Evolutionary conservation across 2,113 vertebrate species (phyloP).

Genomic region (Thunnus thynnus): DNA sequence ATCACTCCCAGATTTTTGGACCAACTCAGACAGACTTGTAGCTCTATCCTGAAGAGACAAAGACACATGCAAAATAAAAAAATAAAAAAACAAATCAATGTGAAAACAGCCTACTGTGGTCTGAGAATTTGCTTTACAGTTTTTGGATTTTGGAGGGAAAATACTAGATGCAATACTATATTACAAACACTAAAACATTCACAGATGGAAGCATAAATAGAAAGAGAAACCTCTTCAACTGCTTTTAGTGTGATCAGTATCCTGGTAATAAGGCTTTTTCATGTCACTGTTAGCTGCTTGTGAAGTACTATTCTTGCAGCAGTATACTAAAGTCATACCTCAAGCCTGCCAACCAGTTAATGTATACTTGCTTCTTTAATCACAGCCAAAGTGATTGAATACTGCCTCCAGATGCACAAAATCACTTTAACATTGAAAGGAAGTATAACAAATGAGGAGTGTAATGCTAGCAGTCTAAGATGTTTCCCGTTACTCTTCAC

Average conservation of each 20-base stretch:
- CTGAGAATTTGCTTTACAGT: neutral
- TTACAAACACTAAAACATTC: neutral
- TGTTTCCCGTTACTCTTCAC: constrained; percentile 1
- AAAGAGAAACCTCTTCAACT: neutral
- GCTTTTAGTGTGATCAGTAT: neutral
- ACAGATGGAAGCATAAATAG: neutral
- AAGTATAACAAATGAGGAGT: constrained; percentile 14
- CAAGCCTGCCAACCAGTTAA: constrained; percentile 24
- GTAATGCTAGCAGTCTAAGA: neutral
- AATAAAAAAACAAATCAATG: neutral
- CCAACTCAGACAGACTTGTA: constrained; percentile 21
- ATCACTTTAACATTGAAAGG: constrained; percentile 17
- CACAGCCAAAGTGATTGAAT: constrained; percentile 27
- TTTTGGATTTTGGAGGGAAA: neutral
- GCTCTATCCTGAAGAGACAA: constrained; percentile 48
- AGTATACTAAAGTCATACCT: constrained; percentile 28
- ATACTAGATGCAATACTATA: neutral
- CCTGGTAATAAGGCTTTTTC: neutral
- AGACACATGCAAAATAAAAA: constrained; percentile 1
- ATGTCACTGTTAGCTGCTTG: neutral
- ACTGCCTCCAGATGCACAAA: constrained; percentile 16
- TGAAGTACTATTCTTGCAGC: constrained; percentile 16
- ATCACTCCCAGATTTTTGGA: constrained; percentile 58
- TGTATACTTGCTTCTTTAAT: constrained; percentile 27
- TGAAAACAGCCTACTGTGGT: neutral